These are phyloP conservation scores for Brachionus asplanchnoidis DNA, from an alignment of 1,140 invertebrate species.

Conservation along the genomic window DNA sequence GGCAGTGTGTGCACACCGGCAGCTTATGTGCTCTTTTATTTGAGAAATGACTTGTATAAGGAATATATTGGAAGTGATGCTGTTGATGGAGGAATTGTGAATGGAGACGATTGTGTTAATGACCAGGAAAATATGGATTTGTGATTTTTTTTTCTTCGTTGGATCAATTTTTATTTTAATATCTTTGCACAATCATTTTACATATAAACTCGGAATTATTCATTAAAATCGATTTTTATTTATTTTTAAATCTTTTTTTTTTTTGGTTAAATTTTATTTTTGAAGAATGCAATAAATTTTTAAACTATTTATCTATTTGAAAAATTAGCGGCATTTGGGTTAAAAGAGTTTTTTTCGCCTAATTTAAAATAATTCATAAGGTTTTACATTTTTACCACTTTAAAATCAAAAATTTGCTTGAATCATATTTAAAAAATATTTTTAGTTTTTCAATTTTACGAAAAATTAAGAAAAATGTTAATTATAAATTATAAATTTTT, in stretches of 20 bases:
- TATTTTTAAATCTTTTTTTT: neutral
- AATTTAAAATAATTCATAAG: no score
- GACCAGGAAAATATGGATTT: conserved; percentile 15
- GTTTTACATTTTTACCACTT: no score
- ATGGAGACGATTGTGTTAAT: neutral
- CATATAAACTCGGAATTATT: neutral
- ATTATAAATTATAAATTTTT: no score
- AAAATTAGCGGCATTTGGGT: no score
- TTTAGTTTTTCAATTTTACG: no score
- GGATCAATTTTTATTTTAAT: neutral
- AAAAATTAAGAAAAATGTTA: no score
- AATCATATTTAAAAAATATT: no score
- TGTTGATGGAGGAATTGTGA: neutral
- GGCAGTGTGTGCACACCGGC: neutral
- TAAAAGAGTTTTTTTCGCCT: no score
- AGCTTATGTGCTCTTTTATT: conserved; percentile 26
- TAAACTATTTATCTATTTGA: neutral
- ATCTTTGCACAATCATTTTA: neutral
- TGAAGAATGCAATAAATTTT: neutral
- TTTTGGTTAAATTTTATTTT: conserved; percentile 9
- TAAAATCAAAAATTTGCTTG: no score
- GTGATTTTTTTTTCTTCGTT: neutral
- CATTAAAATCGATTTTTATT: neutral
- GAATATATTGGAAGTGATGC: neutral
- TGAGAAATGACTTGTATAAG: conserved; percentile 8